phyloP scores from a whole-genome alignment of 2,113 vertebrate species.

The Trachemys scripta region DNA sequence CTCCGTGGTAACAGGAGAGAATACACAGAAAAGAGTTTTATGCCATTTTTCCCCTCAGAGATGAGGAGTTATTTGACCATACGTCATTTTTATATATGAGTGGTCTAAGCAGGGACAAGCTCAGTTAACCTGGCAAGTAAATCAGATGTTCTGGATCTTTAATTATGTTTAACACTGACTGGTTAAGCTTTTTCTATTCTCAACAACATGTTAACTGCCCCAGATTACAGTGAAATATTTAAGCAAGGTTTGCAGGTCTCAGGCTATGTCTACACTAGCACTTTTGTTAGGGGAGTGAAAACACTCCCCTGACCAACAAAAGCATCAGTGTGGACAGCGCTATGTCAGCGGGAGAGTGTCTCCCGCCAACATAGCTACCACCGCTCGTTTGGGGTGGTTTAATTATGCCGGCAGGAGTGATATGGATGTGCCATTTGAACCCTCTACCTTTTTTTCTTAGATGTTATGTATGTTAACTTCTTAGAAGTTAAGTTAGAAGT shows the following conservation, averaged over 20 bases:
- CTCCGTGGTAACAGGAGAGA: background rate
- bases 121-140: background rate
- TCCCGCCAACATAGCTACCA: too few relatives aligned
- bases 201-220: slow-evolving; percentile 22
- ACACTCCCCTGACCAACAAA: too few relatives aligned
- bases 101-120: background rate
- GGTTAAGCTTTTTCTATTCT: background rate
- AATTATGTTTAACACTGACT: background rate
- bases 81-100: background rate
- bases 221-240: background rate
- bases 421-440: background rate
- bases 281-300: too few relatives aligned
- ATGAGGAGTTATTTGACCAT: background rate
- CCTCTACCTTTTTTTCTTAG: background rate
- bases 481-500: background rate
- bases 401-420: background rate
- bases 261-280: too few relatives aligned
- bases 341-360: too few relatives aligned
- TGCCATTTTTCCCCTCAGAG: background rate
- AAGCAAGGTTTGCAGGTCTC: background rate
- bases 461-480: background rate
- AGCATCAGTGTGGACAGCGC: too few relatives aligned
- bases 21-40: background rate
- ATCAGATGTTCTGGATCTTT: background rate
- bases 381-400: too few relatives aligned